Percentiles rank a stretch among this genome's conserved stretches.
Conservation (phyloP, 2,113 vertebrate genomes). For the Turdus rufiventris region DNA sequence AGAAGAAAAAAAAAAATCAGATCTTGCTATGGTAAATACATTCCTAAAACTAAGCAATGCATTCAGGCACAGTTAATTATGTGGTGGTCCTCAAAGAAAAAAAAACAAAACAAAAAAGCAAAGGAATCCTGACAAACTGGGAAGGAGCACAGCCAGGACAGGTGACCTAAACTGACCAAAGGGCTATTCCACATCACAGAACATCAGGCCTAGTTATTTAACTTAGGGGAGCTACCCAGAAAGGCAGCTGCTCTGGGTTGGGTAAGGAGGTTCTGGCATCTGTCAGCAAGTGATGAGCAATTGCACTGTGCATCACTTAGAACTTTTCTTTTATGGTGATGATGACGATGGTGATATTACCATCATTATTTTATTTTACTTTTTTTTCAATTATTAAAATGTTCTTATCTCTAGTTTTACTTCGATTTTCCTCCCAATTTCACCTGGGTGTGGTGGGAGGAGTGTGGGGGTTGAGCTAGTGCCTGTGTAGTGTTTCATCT, state of each 20-base stretch:
- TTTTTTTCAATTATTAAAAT: not conserved
- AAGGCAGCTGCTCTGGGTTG: not conserved
- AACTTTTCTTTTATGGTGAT: not conserved
- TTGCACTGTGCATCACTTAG: not conserved
- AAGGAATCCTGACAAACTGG: not conserved
- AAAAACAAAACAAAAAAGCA: too few relatives aligned
- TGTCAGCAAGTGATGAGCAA: not conserved
- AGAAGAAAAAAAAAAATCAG: too few relatives aligned
- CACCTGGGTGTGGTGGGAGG: not conserved
- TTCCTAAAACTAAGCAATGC: not conserved
- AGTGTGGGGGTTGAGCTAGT: not conserved
- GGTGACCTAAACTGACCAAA: not conserved
- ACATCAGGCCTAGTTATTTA: not conserved
- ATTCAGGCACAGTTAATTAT: not conserved
- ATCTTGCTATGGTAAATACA: not conserved
- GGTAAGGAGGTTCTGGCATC: not conserved
- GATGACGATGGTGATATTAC: not conserved
- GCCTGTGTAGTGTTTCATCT: not conserved
- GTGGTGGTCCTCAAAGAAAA: not conserved
- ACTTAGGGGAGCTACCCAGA: not conserved
- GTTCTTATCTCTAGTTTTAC: not conserved
- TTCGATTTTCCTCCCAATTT: rapidly evolving
- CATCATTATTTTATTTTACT: not conserved
- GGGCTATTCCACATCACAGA: not conserved
- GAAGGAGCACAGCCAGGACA: not conserved